Conservation (phyloP, 2,797 vertebrate species). For the Acanthurus lineatus region DNA sequence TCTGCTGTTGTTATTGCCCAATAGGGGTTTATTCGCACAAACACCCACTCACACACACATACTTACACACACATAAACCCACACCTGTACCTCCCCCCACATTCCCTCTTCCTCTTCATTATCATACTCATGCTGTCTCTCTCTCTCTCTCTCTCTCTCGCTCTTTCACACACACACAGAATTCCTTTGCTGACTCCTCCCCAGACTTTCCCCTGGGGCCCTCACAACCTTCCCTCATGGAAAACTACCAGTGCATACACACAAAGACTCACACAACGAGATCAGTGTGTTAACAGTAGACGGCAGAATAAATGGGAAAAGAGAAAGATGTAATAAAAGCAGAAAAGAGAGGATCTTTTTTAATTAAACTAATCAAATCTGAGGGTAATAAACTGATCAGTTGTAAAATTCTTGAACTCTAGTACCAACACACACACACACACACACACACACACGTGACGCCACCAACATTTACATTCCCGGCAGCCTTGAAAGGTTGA, state of each 20-base stretch:
- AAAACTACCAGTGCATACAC: slow-evolving; percentile 77
- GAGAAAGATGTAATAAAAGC: background rate
- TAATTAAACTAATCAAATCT: slow-evolving; percentile 18
- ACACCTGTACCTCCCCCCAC: slow-evolving; percentile 35
- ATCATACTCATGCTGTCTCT: slow-evolving; percentile 46
- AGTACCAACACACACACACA: background rate
- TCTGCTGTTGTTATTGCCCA: slow-evolving; percentile 28
- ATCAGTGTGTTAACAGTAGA: slow-evolving; percentile 27
- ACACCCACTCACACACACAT: slow-evolving; percentile 24
- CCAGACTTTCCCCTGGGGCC: slow-evolving; percentile 65
- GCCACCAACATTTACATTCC: slow-evolving; percentile 35
- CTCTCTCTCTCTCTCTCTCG: background rate
- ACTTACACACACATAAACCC: slow-evolving; percentile 27
- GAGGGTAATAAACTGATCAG: slow-evolving; percentile 5
- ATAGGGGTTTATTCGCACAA: slow-evolving; percentile 40
- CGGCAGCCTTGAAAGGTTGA: slow-evolving; percentile 8
- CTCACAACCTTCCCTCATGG: slow-evolving; percentile 73
- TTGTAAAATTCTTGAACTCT: background rate
- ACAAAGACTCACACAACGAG: slow-evolving; percentile 12
- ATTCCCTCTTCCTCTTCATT: slow-evolving; percentile 38
- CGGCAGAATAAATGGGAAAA: background rate
- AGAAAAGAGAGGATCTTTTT: background rate
- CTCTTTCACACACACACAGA: slow-evolving; percentile 32
- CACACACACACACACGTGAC: slow-evolving; percentile 2
- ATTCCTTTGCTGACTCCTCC: slow-evolving; percentile 77